Percentiles rank a stretch among this genome's conserved stretches.
Conservation (phyloP, 35 echinoderm and acorn worm species). For the Diadema setosum region DNA sequence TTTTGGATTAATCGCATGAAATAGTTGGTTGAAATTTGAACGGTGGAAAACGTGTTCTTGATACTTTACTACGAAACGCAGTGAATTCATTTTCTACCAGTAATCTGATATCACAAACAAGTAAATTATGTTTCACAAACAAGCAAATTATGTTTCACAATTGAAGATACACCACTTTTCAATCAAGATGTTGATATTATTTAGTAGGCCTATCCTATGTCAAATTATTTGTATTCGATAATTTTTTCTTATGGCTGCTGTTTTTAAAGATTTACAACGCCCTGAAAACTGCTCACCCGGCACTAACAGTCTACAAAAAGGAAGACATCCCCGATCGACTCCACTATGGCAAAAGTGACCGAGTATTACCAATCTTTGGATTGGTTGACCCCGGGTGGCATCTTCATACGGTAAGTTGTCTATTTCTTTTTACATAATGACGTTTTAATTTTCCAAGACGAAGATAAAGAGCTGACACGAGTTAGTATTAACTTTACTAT, state of each 20-base stretch:
- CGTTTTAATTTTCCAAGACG: neutral
- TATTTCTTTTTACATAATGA: neutral
- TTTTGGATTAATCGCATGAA: too few relatives aligned
- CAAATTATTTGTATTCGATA: neutral
- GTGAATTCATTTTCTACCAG: too few relatives aligned
- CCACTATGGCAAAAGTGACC: constrained; percentile 48
- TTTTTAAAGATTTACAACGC: constrained; percentile 60
- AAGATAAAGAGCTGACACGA: neutral
- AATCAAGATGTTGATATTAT: neutral
- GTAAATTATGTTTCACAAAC: neutral
- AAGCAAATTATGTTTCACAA: neutral
- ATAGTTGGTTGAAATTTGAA: too few relatives aligned
- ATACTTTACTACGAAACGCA: too few relatives aligned
- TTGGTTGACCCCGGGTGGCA: constrained; percentile 44
- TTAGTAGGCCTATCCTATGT: neutral
- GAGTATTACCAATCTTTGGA: constrained; percentile 42
- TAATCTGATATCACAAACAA: neutral
- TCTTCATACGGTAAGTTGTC: neutral
- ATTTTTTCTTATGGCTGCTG: neutral
- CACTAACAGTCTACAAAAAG: constrained; percentile 64
- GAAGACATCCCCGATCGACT: constrained; percentile 69
- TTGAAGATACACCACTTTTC: too few relatives aligned
- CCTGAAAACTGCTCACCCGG: constrained; percentile 33
- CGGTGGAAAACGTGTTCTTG: too few relatives aligned
- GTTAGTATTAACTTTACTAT: neutral